Evolutionary conservation across 2,113 vertebrate genomes (phyloP), one percentile per base, ranked within the genome.

Genomic region (Penelope pileata): DNA sequence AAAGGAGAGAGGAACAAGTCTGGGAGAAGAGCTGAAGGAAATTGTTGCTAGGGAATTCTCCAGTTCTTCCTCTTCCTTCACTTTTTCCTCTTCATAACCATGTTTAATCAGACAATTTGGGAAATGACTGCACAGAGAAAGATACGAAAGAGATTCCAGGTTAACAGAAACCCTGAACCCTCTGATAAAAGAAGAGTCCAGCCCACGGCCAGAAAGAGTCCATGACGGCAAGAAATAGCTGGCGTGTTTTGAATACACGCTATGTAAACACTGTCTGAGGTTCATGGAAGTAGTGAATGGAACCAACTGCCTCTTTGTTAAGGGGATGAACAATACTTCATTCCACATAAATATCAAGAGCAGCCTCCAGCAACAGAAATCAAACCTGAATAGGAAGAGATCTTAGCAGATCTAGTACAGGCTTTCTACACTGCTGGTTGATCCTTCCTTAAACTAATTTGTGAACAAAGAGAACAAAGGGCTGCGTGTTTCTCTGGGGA

Each of bases 381-480:
- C 62, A 94, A 95, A 95, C 96, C 74, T 96, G 87, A 92, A 96
- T 86, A 88, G 67, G 74, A 96, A 82, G 93, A 90, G 81, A 96
- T 93, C 96, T 97, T 85, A 96, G 89, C 86, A 96, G 96, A 96
- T 98, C 95, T 95, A 84, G 91, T 88, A 90, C 54, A 89, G 66
- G 67, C 77, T 94, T 96, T 95, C 93, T 92, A 83, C 83, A 82
- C 86, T 87, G 66, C 79, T 16, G 6, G 85, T 89, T 45, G 77
- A 88, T 97, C 94, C 90, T 94, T 95, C 96, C 83, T 70, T 96
- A 94, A 97, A 96, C 70, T 95, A 75, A 97, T 96, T 95, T 89
- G 90, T 64, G 95, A 96, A 95, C 93, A 97, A 95, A 95, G 88
- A 96, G 94, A 95, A 97, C 93, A 96, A 97, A 97, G 93, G 93